Conservation (phyloP, 2,888 invertebrate species). For the Cantharis nigra region DNA sequence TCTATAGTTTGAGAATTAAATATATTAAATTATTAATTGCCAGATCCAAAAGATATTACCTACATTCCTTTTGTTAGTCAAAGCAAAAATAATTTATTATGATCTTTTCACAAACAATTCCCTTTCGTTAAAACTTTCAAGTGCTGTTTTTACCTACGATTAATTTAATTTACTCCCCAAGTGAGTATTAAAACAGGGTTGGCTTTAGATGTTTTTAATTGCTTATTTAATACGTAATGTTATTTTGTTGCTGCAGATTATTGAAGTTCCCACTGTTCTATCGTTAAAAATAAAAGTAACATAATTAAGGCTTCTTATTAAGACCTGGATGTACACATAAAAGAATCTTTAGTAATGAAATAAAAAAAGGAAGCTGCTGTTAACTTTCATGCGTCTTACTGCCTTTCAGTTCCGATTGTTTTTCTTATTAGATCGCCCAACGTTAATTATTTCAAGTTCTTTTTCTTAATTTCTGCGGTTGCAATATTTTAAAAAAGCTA, state of each 20-base stretch:
- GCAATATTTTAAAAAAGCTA: not conserved
- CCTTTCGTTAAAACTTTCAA: not conserved
- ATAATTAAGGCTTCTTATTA: not conserved
- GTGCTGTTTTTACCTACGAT: not conserved
- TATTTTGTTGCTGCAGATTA: not conserved
- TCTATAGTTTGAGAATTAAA: not conserved
- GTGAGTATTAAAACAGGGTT: not conserved
- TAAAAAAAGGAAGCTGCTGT: not conserved
- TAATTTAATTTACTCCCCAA: not conserved
- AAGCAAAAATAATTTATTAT: not conserved
- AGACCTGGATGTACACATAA: not conserved
- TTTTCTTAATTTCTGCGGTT: not conserved
- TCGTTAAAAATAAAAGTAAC: not conserved
- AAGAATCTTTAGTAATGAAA: not conserved
- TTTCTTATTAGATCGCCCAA: not conserved
- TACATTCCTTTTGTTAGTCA: not conserved
- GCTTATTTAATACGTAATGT: not conserved
- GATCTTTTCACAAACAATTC: not conserved
- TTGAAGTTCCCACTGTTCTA: not conserved
- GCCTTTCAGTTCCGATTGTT: not conserved
- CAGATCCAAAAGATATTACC: not conserved
- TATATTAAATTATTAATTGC: not conserved
- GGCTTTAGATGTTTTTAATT: not conserved
- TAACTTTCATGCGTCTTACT: not conserved
- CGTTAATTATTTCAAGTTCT: not conserved